Conservation (phyloP, 2,113 vertebrate species). For the Zapus hudsonius region DNA sequence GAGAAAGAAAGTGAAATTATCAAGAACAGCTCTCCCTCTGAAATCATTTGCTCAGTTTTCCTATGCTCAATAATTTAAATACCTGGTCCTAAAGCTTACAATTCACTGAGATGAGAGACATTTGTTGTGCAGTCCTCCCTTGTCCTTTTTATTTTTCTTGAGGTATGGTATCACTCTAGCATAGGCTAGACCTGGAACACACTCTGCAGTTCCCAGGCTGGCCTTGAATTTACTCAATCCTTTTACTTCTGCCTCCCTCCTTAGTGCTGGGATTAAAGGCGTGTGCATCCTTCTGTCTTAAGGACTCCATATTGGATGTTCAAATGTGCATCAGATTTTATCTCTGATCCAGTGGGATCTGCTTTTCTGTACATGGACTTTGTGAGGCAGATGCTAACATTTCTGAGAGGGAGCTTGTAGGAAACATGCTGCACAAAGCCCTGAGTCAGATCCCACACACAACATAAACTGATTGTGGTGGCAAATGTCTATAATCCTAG, state of each 20-base stretch:
- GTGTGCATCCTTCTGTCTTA: background rate
- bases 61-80: background rate
- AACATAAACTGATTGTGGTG: too few species aligned
- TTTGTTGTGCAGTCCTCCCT: too few species aligned
- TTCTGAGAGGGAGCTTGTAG: background rate
- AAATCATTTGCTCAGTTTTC: background rate
- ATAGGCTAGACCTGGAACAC: too few species aligned
- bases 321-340: background rate
- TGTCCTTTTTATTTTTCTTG: too few species aligned
- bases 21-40: background rate
- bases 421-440: background rate
- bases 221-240: too few species aligned
- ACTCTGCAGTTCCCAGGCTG: too few species aligned
- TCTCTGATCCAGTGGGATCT: background rate
- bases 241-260: too few species aligned
- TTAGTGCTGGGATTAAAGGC: too few species aligned
- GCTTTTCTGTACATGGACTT: background rate
- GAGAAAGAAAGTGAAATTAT: background rate
- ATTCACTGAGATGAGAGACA: background rate
- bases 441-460: too few species aligned
- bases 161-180: too few species aligned
- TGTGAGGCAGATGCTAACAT: rapidly evolving
- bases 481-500: too few species aligned
- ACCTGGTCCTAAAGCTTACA: background rate
- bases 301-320: background rate